Percentiles rank a stretch among this genome's conserved stretches.
Conservation (phyloP, 1,140 invertebrate genomes). For the Brachionus rotundiformis region DNA sequence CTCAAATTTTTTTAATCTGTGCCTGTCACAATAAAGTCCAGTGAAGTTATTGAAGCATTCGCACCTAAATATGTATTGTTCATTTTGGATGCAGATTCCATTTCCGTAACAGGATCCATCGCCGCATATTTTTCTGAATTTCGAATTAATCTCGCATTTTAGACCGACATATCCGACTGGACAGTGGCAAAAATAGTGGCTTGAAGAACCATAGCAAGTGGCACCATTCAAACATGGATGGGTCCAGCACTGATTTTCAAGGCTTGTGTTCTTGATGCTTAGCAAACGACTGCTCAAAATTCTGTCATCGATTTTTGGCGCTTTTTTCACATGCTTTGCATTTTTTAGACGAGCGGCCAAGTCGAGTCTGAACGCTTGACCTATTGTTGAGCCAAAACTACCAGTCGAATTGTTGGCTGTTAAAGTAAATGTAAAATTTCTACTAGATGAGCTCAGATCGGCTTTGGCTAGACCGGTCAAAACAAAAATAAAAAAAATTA, state of each 20-base stretch:
- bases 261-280: neutral
- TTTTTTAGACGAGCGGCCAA: neutral
- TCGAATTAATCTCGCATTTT: conserved; percentile 36
- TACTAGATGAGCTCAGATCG: neutral
- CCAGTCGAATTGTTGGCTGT: no score
- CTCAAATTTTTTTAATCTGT: neutral
- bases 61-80: neutral
- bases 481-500: neutral
- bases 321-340: neutral
- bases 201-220: conserved; percentile 10
- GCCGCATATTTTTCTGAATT: neutral
- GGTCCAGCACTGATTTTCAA: conserved; percentile 49
- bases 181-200: conserved; percentile 35
- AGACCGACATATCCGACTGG: neutral
- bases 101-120: conserved; percentile 42
- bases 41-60: neutral
- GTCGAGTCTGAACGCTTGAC: neutral
- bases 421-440: neutral
- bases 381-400: neutral
- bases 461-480: neutral
- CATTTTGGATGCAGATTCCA: neutral
- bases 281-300: neutral
- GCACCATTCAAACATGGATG: conserved; percentile 48
- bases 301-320: neutral
- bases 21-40: conserved; percentile 2